These are phyloP conservation scores for Melanophora roralis DNA, from an alignment of 2,888 invertebrate species.

Conservation along the genomic window DNA sequence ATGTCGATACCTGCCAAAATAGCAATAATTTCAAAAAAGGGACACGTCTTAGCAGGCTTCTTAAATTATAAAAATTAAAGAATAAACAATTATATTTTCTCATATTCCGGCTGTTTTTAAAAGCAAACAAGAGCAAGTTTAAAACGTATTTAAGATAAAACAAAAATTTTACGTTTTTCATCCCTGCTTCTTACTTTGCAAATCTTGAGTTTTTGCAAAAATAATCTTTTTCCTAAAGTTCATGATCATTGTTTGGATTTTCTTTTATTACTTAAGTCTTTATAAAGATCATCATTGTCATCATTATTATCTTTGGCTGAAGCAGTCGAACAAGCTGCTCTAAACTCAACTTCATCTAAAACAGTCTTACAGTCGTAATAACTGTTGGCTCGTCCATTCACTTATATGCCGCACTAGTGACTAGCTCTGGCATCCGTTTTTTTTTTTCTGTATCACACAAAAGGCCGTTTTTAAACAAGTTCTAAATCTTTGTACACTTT, in stretches of 20 bases:
- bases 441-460: conserved; percentile 28
- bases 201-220: too few relatives aligned
- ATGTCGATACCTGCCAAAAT: too few relatives aligned
- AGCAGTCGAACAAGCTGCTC: conserved; percentile 2
- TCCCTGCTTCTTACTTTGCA: too few relatives aligned
- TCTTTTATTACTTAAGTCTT: neutral
- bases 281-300: conserved; percentile 3
- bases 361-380: neutral
- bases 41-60: too few relatives aligned
- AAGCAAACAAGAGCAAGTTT: too few relatives aligned
- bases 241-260: conserved; percentile 32
- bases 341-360: conserved; percentile 37
- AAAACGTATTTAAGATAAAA: too few relatives aligned
- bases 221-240: conserved; percentile 20
- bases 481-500: conserved; percentile 44
- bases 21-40: too few relatives aligned
- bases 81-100: too few relatives aligned
- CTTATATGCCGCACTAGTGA: neutral
- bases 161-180: too few relatives aligned
- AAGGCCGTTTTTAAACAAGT: conserved; percentile 58
- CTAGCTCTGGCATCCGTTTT: neutral
- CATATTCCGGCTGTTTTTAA: too few relatives aligned
- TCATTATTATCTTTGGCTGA: neutral
- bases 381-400: neutral
- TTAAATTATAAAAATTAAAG: too few relatives aligned